Evolutionary conservation across 2,888 invertebrate genomes (phyloP), one percentile per base, ranked within the genome.

Genomic region (Tetragonisca angustula): DNA sequence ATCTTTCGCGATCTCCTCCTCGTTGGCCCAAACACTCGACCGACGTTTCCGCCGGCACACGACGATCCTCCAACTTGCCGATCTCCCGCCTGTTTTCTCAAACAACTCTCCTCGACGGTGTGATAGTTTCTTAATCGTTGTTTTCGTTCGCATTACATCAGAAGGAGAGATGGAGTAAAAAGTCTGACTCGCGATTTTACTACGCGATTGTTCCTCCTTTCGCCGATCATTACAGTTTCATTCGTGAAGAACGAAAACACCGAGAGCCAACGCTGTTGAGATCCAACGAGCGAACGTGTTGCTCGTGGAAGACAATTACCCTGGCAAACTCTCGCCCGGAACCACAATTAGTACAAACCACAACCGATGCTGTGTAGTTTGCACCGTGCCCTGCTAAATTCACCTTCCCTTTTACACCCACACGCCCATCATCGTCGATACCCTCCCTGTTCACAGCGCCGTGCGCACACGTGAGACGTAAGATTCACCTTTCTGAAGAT

Each of bases 1-100:
- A 82, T 82, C 72, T 65, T 70, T 4, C 13, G 17, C 24, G 27
- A n/a, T 4, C 32, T 32, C 32, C 59, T 54, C 64, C 62, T 43
- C 79, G 67, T 43, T 62, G 64, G 67, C 24, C 71, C 75, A 85
- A 80, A 85, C 86, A 84, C 88, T 89, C 73, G 74, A 52, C 9
- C 73, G 74, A 84, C 61, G 76, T 81, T 83, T 79, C 83, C 84
- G 79, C 77, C 71, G 71, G 36, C 78, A 78, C 61, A 83, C 69
- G 59, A 59, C 61, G 71, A 74, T 81, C 79, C 67, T 78, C 78
- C n/a, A 73, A 54, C 74, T 43, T 9, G 43, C 43, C 27, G 27
- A 9, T 54, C 76, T 52, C 62, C 49, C 62, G 43, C 43, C 71
- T 76, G 75, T 79, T 84, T 77, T 76, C 67, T 75, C 59, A 83